A percentile compares a stretch with the other conserved stretches of the same genome.
These are phyloP conservation scores for Cetoscarus ocellatus DNA, from an alignment of 2,797 vertebrate species.

Conservation along the genomic window DNA sequence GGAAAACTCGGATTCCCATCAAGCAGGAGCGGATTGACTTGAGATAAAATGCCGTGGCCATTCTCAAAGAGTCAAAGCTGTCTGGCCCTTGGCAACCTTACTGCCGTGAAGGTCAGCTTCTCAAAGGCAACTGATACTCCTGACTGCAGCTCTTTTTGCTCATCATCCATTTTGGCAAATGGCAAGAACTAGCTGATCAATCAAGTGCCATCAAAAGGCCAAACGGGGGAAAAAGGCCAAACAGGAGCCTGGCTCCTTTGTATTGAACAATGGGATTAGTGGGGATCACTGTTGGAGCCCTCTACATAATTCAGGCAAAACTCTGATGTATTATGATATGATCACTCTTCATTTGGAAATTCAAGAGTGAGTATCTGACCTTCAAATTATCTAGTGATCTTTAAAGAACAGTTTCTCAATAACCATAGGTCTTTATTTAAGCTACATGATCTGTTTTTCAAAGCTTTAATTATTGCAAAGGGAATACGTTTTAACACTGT, in stretches of 20 bases:
- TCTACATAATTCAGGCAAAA: slow-evolving; percentile 63
- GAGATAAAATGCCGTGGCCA: slow-evolving; percentile 39
- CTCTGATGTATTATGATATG: slow-evolving; percentile 39
- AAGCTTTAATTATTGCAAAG: slow-evolving; percentile 1
- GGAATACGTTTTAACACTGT: neutral
- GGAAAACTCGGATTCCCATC: slow-evolving; percentile 37
- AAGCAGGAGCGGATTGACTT: slow-evolving; percentile 33
- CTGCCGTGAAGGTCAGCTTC: slow-evolving; percentile 77
- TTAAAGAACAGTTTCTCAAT: neutral
- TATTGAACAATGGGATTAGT: slow-evolving; percentile 73
- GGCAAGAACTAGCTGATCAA: slow-evolving; percentile 77
- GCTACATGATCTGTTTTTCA: slow-evolving; percentile 4
- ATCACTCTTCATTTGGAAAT: slow-evolving; percentile 31
- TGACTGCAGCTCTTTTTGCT: slow-evolving; percentile 74
- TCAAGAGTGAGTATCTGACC: slow-evolving; percentile 16
- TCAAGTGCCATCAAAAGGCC: slow-evolving; percentile 79
- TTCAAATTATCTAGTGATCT: slow-evolving; percentile 3
- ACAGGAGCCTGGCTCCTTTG: slow-evolving; percentile 50
- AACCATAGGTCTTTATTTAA: neutral
- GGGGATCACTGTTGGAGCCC: slow-evolving; percentile 46
- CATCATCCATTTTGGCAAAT: slow-evolving; percentile 79
- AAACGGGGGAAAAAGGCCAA: slow-evolving; percentile 57
- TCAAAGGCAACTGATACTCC: slow-evolving; percentile 72
- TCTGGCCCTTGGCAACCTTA: slow-evolving; percentile 59
- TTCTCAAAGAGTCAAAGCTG: slow-evolving; percentile 53